phyloP scores from a whole-genome alignment of 2,888 invertebrate species.

The Synanthedon tipuliformis region DNA sequence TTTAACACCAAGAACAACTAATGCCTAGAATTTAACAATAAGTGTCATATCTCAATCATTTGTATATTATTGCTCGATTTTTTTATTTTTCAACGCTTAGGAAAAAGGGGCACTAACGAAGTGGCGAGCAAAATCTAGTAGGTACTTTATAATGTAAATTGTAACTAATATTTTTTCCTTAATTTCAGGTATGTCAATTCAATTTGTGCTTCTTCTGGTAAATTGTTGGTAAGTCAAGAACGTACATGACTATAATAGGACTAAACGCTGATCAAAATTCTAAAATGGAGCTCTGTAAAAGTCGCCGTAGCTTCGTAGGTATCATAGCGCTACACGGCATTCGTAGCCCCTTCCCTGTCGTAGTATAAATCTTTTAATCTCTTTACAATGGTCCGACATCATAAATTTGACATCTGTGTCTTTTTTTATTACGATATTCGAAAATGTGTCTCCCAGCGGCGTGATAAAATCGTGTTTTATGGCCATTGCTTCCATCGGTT shows the following conservation, averaged over 20 bases:
- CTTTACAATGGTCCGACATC: conserved; percentile 65
- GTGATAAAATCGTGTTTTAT: conserved; percentile 69
- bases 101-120: too few relatives aligned
- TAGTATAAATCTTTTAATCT: conserved; percentile 67
- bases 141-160: too few relatives aligned
- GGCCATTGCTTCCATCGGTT: conserved; percentile 50
- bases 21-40: too few relatives aligned
- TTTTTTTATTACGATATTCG: conserved; percentile 68
- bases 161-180: neutral
- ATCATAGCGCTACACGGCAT: conserved; percentile 25
- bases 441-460: conserved; percentile 63
- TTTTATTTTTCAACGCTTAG: too few relatives aligned
- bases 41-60: too few relatives aligned
- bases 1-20: too few relatives aligned
- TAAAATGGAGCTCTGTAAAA: conserved; percentile 20
- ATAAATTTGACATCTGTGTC: conserved; percentile 70
- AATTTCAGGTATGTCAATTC: conserved; percentile 4
- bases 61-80: too few relatives aligned
- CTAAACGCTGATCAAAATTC: too few relatives aligned
- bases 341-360: conserved; percentile 27
- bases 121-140: too few relatives aligned
- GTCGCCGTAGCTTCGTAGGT: conserved; percentile 10
- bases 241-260: too few relatives aligned
- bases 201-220: neutral
- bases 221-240: neutral